Evolutionary conservation across 1,140 invertebrate species (phyloP), one percentile per base, ranked within the genome.

Genomic region (Capitella teleta): DNA sequence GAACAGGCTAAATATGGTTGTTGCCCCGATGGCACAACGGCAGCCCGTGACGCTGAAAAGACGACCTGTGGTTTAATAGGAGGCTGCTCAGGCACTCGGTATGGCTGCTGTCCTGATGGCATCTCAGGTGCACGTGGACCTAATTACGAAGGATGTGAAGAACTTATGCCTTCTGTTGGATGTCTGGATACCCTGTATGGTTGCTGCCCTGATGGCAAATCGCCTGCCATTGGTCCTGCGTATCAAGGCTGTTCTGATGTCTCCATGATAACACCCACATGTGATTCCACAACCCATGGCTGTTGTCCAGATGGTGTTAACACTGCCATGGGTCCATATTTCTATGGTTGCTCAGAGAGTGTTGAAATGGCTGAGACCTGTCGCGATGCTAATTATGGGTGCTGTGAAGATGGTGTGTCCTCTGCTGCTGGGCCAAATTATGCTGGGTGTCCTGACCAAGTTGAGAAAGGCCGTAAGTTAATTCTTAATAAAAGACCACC

Each of bases 231-330:
- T 60, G 90, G 88, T 10, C 67, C 67, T 19, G 67, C 75, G 49
- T 59, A 65, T 44, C 64, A 68, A 28, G 77, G 77, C 21, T 78
- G 76, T 57, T 61, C 48, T 52, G 45, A 18, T 67, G 65, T 40
- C 57, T 52, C 42, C 65, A 67, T 53, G 70, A 68, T 37, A 41
- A 59, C 8, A 67, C 65, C 32, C 47, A 52, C 12, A 14, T 32
- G 26, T 16, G 41, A 45, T 45, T 16, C 8, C 5, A 47, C 32
- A 25, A 32, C 19, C 30, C 36, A 47, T 32, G 91, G 91, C 18
- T 96, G 92, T 64, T 96, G 94, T 66, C 80, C 84, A 12, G 92
- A 97, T 75, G 90, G 89, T 0, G 73, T 86, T 34, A 85, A 83
- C 1, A 69, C 80, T 28, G 85, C 90, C 16, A 79, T 79, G 60